These are phyloP conservation scores for Charadrius vociferus DNA, from an alignment of 2,113 vertebrate species.

Conservation along the genomic window DNA sequence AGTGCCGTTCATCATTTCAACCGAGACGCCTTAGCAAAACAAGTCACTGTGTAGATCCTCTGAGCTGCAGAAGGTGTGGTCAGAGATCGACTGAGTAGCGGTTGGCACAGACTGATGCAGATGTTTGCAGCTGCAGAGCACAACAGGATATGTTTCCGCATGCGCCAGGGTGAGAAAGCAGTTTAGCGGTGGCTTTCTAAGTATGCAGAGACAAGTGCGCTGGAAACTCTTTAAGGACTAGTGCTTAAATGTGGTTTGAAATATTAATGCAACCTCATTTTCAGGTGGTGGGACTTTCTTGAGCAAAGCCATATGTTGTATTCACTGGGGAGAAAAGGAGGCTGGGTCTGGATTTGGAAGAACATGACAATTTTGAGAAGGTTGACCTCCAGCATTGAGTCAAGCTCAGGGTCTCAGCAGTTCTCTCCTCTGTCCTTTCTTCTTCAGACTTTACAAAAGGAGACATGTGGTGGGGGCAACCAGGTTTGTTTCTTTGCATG, in stretches of 20 bases:
- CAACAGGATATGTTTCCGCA: rapidly evolving
- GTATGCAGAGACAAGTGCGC: rapidly evolving
- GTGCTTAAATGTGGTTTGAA: not conserved
- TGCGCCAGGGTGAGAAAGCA: not conserved
- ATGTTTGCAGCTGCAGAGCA: not conserved
- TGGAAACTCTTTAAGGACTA: not conserved
- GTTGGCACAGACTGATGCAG: not conserved
- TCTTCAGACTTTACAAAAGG: not conserved
- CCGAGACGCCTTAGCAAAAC: not conserved
- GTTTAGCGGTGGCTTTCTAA: not conserved
- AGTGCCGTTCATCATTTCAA: rapidly evolving
- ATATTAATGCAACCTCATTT: constrained; percentile 17
- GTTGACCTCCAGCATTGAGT: not conserved
- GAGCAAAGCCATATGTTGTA: not conserved
- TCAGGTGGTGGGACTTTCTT: not conserved
- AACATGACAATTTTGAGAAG: not conserved
- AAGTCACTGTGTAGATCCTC: not conserved
- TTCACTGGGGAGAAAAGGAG: not conserved
- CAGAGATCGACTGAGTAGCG: not conserved
- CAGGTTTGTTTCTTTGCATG: not conserved
- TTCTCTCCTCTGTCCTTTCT: not conserved
- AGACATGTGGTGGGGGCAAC: rapidly evolving
- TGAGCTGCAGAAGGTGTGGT: not conserved
- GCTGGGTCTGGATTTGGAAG: not conserved
- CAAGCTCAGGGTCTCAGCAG: not conserved